Evolutionary conservation across 2,888 invertebrate genomes (phyloP).

Genomic region (Chrysolina oricalcia): DNA sequence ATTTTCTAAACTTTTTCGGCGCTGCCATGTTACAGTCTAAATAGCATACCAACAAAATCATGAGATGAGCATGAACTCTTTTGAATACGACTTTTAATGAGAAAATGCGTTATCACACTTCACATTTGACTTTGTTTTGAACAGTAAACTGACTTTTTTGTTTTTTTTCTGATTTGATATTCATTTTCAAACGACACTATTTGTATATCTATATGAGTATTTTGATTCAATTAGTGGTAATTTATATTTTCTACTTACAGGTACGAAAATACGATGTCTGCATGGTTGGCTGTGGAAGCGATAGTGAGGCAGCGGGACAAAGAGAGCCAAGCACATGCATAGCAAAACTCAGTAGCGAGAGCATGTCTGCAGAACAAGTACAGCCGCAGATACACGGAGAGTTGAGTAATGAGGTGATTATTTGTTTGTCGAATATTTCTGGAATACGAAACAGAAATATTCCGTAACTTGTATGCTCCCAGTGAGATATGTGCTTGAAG

Average conservation of each 20-base stretch:
- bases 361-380: slow-evolving; percentile 73
- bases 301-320: slow-evolving; percentile 89
- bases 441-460: neutral
- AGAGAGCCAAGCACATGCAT: slow-evolving; percentile 90
- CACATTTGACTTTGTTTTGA: too few relatives aligned
- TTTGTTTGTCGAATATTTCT: slow-evolving; percentile 13
- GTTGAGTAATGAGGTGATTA: slow-evolving; percentile 73
- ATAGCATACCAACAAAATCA: neutral
- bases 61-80: neutral
- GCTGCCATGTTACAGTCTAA: neutral
- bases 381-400: slow-evolving; percentile 71
- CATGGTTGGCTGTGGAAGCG: slow-evolving; percentile 96
- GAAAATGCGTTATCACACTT: too few relatives aligned
- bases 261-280: slow-evolving; percentile 94
- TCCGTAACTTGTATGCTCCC: neutral
- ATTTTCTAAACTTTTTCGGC: neutral
- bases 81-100: too few relatives aligned
- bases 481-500: neutral
- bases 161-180: too few relatives aligned
- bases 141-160: too few relatives aligned
- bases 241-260: slow-evolving; percentile 68
- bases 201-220: neutral
- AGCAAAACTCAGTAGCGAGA: slow-evolving; percentile 87
- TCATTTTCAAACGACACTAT: neutral
- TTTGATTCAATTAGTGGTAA: neutral